Evolutionary conservation across 2,797 vertebrate genomes (phyloP).

Genomic region (Danio aesculapii): DNA sequence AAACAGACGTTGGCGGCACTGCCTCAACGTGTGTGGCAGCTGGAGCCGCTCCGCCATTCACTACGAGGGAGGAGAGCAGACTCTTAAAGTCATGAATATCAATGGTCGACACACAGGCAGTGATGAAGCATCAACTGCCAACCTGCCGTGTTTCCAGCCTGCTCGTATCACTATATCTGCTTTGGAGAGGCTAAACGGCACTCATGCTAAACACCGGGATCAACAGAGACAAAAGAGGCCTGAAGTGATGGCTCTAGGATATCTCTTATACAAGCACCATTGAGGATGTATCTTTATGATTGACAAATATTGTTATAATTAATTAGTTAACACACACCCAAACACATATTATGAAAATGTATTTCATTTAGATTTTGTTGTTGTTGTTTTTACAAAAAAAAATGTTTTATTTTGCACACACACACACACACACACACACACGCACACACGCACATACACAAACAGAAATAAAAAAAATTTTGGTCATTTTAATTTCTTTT

Average conservation of each 20-base stretch:
- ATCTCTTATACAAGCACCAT: background rate
- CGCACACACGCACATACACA: too few relatives aligned
- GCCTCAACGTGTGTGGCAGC: conserved; percentile 81
- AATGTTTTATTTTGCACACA: too few relatives aligned
- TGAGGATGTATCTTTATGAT: background rate
- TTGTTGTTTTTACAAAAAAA: too few relatives aligned
- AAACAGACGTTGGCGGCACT: conserved; percentile 82
- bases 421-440: too few relatives aligned
- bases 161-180: conserved; percentile 42
- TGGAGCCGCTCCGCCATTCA: conserved; percentile 75
- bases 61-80: conserved; percentile 62
- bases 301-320: background rate
- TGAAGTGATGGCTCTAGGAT: background rate
- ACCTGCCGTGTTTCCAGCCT: conserved; percentile 36
- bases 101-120: conserved; percentile 56
- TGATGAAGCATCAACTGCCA: conserved; percentile 53
- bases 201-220: conserved; percentile 39
- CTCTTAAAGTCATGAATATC: conserved; percentile 66
- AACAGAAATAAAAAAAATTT: too few relatives aligned
- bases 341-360: too few relatives aligned
- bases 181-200: conserved; percentile 18
- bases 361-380: too few relatives aligned
- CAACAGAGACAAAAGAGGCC: conserved; percentile 8
- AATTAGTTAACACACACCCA: too few relatives aligned
- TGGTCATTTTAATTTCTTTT: too few relatives aligned